A percentile compares a stretch with the other conserved stretches of the same genome.
Evolutionary conservation across 1,140 invertebrate species (phyloP).

Genomic region (Alviniconcha marisindica): DNA sequence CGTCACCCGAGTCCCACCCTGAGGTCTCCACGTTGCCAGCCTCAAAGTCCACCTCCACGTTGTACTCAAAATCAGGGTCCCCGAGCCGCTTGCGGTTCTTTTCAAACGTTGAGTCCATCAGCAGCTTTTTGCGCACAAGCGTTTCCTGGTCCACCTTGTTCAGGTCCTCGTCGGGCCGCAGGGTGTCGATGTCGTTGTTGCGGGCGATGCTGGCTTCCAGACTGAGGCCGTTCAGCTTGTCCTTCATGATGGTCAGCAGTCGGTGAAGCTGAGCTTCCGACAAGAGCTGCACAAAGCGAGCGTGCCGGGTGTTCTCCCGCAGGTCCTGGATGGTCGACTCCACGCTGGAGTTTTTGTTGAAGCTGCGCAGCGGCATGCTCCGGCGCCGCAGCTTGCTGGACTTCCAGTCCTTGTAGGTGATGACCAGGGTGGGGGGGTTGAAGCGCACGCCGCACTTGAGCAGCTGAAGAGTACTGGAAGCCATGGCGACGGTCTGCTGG

Average conservation of each 20-base stretch:
- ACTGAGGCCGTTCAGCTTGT: conserved; percentile 67
- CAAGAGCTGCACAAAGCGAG: conserved; percentile 64
- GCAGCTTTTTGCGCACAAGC: conserved; percentile 75
- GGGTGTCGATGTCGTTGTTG: conserved; percentile 62
- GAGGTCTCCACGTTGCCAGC: conserved; percentile 61
- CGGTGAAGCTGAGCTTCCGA: conserved; percentile 66
- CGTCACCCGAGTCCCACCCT: conserved; percentile 69
- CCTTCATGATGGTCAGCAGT: conserved; percentile 69
- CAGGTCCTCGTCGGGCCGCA: conserved; percentile 78
- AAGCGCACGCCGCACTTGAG: conserved; percentile 73
- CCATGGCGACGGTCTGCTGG: conserved; percentile 5
- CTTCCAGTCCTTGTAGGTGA: conserved; percentile 67
- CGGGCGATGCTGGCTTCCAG: conserved; percentile 74
- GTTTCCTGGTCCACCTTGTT: conserved; percentile 76
- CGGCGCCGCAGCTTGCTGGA: conserved; percentile 65
- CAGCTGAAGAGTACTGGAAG: conserved; percentile 37
- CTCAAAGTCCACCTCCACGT: conserved; percentile 75
- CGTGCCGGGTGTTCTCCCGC: conserved; percentile 58
- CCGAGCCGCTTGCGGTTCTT: conserved; percentile 74
- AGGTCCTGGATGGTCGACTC: conserved; percentile 65
- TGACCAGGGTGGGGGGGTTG: conserved; percentile 72
- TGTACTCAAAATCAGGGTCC: conserved; percentile 77
- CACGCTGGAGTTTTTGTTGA: conserved; percentile 68
- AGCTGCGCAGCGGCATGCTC: conserved; percentile 74
- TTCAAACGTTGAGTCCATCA: conserved; percentile 77